These are phyloP conservation scores for Antitype chi DNA, from an alignment of 2,888 invertebrate species.

Conservation along the genomic window DNA sequence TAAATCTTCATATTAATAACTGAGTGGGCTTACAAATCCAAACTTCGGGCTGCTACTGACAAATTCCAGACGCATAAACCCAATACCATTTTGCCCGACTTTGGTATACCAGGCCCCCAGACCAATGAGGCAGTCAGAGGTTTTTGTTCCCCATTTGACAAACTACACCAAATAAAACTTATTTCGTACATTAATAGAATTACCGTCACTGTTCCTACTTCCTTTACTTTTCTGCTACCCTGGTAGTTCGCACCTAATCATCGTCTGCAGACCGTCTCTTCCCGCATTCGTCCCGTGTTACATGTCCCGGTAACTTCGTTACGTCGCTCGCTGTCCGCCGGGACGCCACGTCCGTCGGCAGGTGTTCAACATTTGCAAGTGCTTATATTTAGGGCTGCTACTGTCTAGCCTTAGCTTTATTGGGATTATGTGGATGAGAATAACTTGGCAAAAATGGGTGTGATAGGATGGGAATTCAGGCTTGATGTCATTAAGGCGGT, in stretches of 20 bases:
- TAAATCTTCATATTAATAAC: neutral
- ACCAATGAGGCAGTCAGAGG: neutral
- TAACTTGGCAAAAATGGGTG: no score
- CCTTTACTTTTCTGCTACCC: neutral
- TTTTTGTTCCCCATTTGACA: neutral
- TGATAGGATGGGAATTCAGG: no score
- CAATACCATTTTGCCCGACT: neutral
- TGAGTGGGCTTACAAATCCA: neutral
- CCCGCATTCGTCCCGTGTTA: conserved; percentile 7
- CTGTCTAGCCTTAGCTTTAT: neutral
- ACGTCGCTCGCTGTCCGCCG: conserved; percentile 13
- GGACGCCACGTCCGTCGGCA: conserved; percentile 39
- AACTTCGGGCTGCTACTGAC: neutral
- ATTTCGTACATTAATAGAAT: neutral
- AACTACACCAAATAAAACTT: neutral
- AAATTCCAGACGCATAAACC: neutral
- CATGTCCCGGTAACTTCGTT: conserved; percentile 42
- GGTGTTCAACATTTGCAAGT: conserved; percentile 27
- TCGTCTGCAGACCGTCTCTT: neutral
- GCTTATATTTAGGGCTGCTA: conserved; percentile 29
- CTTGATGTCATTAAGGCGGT: no score
- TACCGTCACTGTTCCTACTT: neutral
- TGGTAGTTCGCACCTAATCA: conserved; percentile 13
- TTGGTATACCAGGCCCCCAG: neutral
- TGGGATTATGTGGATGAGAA: no score